A percentile compares a stretch with the other conserved stretches of the same genome.
Evolutionary conservation across 1,140 invertebrate genomes (phyloP).

Genomic region (Drosophila kepulauana): DNA sequence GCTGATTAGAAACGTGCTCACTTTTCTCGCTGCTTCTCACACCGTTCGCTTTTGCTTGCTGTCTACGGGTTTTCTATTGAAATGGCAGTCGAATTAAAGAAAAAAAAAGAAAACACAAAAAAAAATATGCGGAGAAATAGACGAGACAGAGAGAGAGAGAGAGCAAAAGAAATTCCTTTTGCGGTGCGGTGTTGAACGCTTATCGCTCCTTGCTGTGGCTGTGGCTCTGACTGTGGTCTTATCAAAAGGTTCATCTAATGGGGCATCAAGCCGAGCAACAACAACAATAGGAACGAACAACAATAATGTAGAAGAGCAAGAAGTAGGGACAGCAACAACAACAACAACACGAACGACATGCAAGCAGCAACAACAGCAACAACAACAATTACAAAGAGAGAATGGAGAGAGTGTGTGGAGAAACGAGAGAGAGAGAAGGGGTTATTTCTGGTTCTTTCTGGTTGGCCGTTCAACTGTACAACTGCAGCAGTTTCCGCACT

Average conservation of each 20-base stretch:
- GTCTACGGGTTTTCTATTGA: conserved; percentile 8
- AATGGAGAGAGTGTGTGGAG: not conserved
- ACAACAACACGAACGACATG: not conserved
- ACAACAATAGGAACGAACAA: conserved; percentile 7
- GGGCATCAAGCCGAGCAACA: conserved; percentile 43
- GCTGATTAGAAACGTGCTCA: conserved; percentile 33
- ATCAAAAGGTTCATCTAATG: conserved; percentile 54
- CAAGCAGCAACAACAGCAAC: conserved; percentile 1
- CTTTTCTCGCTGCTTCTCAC: not conserved
- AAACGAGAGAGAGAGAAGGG: not conserved
- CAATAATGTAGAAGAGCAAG: too few species aligned
- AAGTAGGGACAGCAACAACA: too few species aligned
- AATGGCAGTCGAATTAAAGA: conserved; percentile 17
- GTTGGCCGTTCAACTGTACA: conserved; percentile 69
- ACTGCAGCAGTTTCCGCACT: conserved; percentile 79
- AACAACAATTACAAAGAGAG: conserved; percentile 35
- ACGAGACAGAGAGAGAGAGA: not conserved
- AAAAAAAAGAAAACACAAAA: not conserved
- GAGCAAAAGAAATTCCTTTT: conserved; percentile 22
- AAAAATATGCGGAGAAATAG: not conserved
- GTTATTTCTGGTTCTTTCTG: conserved; percentile 9
- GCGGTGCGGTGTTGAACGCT: conserved; percentile 9
- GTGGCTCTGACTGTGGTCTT: conserved; percentile 25
- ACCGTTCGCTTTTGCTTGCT: not conserved
- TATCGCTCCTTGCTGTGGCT: not conserved